A percentile compares a stretch with the other conserved stretches of the same genome.
These are phyloP conservation scores for Poliocrania exsul DNA, from an alignment of 2,797 vertebrate species.

Conservation along the genomic window DNA sequence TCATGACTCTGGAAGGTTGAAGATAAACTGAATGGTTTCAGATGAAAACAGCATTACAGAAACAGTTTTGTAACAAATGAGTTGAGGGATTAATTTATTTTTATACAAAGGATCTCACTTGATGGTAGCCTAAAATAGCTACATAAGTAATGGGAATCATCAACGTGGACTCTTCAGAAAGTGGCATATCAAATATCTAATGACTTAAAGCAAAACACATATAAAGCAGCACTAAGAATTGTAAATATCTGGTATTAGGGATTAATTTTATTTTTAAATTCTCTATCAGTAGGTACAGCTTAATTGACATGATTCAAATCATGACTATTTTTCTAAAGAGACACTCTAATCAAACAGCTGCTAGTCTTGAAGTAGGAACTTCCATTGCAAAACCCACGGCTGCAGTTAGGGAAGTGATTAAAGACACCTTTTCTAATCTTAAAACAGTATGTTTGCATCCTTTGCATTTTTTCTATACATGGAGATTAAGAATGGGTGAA, in stretches of 20 bases:
- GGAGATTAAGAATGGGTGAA: background rate
- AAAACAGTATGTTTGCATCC: background rate
- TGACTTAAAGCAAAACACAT: background rate
- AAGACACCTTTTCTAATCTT: background rate
- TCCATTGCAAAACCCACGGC: background rate
- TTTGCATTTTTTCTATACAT: background rate
- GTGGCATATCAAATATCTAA: background rate
- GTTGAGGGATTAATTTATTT: background rate
- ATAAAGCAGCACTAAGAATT: background rate
- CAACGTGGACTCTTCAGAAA: background rate
- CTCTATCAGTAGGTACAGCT: background rate
- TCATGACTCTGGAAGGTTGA: background rate
- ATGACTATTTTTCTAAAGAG: background rate
- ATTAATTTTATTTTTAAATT: background rate
- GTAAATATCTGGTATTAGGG: background rate
- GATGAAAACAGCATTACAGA: background rate
- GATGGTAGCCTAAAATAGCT: background rate
- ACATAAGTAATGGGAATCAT: background rate
- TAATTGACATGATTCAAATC: background rate
- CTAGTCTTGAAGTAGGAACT: background rate
- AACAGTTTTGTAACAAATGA: background rate
- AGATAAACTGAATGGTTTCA: background rate
- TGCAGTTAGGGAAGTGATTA: background rate
- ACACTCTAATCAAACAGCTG: background rate
- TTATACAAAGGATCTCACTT: background rate